A percentile compares a stretch with the other conserved stretches of the same genome.
These are phyloP conservation scores for Lagria hirta DNA, from an alignment of 2,888 invertebrate species.

Conservation along the genomic window DNA sequence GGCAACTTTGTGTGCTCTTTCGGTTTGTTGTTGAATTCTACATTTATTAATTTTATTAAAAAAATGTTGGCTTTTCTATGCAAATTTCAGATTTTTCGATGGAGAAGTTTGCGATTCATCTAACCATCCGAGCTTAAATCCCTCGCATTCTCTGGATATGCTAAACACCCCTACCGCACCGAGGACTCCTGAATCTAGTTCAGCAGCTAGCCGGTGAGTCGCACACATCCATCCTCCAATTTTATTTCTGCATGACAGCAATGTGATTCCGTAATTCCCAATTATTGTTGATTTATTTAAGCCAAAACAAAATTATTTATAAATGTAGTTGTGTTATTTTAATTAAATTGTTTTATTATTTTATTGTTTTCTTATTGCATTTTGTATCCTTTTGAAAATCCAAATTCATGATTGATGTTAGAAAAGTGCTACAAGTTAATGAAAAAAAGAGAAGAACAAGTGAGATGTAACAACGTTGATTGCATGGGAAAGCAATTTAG, in stretches of 20 bases:
- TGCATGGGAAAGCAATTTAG: too few species aligned
- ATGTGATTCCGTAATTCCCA: slow-evolving; percentile 21
- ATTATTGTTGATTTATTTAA: slow-evolving; percentile 14
- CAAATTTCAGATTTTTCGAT: slow-evolving; percentile 53
- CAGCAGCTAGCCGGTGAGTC: slow-evolving; percentile 53
- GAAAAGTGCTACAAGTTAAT: too few species aligned
- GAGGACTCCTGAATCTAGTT: slow-evolving; percentile 61
- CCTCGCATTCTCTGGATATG: slow-evolving; percentile 56
- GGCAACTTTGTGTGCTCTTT: too few species aligned
- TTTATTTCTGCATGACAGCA: slow-evolving; percentile 19
- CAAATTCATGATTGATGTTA: too few species aligned
- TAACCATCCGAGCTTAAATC: slow-evolving; percentile 45
- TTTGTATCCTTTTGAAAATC: slow-evolving; percentile 5
- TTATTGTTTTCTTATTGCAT: slow-evolving; percentile 18
- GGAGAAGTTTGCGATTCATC: slow-evolving; percentile 51
- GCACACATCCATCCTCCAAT: slow-evolving; percentile 9
- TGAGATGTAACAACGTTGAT: too few species aligned
- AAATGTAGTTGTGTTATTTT: slow-evolving; percentile 16
- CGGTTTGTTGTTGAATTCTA: too few species aligned
- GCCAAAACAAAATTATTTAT: slow-evolving; percentile 15
- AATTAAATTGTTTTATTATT: slow-evolving; percentile 23
- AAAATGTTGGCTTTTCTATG: too few species aligned
- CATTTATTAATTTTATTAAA: too few species aligned
- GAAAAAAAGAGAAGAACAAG: too few species aligned
- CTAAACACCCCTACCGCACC: slow-evolving; percentile 66